phyloP scores from a whole-genome alignment of 2,797 vertebrate genomes.

The Chanos chanos region DNA sequence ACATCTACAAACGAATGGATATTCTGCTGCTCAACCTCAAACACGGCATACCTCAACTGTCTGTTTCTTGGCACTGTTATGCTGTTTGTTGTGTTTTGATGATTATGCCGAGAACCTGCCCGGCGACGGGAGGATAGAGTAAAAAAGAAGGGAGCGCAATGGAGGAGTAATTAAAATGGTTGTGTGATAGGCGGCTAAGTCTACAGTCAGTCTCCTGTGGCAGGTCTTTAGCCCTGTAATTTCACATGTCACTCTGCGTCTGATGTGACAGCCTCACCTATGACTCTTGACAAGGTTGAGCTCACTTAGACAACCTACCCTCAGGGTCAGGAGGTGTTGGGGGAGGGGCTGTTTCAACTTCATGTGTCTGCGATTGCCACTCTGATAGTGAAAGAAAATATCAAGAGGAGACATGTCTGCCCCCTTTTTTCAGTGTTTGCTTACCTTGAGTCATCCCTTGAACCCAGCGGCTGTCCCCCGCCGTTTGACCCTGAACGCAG shows the following conservation, averaged over 20 bases:
- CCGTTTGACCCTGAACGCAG: slow-evolving; percentile 1
- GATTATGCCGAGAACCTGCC: no score
- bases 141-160: neutral
- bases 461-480: slow-evolving; percentile 25
- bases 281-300: slow-evolving; percentile 42
- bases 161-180: slow-evolving; percentile 28
- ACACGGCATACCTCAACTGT: no score
- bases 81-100: no score
- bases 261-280: slow-evolving; percentile 48
- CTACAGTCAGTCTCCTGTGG: slow-evolving; percentile 61
- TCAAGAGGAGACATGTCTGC: slow-evolving; percentile 25
- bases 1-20: no score
- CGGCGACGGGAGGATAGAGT: no score
- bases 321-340: neutral
- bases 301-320: slow-evolving; percentile 17
- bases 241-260: slow-evolving; percentile 59
- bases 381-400: slow-evolving; percentile 19
- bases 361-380: no score
- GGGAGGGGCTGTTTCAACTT: neutral
- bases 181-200: slow-evolving; percentile 42
- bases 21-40: no score
- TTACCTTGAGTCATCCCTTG: slow-evolving; percentile 7
- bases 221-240: slow-evolving; percentile 66
- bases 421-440: neutral
- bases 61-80: no score